phyloP scores from a whole-genome alignment of 2,888 invertebrate species.

The Pedicia rivosa region DNA sequence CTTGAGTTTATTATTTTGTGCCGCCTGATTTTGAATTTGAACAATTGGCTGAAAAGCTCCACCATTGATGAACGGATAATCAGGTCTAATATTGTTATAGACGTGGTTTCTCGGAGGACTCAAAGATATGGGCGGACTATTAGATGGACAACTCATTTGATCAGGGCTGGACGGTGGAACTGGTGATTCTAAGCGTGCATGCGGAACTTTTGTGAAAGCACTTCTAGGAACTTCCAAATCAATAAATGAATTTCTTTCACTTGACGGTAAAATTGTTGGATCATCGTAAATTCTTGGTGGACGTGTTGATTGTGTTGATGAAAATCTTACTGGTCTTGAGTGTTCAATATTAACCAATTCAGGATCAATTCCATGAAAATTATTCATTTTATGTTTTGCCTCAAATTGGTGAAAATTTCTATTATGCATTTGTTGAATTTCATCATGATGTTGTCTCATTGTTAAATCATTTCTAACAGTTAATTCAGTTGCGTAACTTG shows the following conservation, averaged over 20 bases:
- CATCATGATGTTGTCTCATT: too few relatives aligned
- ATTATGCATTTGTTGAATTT: constrained; percentile 26
- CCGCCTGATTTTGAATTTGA: too few relatives aligned
- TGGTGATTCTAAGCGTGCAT: constrained; percentile 25
- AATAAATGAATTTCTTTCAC: constrained; percentile 14
- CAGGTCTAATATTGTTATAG: constrained; percentile 27
- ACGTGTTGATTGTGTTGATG: constrained; percentile 19
- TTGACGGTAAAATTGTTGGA: constrained; percentile 21
- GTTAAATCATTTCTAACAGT: too few relatives aligned
- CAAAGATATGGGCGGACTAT: constrained; percentile 50
- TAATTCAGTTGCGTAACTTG: too few relatives aligned
- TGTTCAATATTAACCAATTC: too few relatives aligned
- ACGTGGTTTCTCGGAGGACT: constrained; percentile 35
- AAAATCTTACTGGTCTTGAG: neutral
- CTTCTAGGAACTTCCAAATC: constrained; percentile 41
- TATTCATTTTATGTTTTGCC: constrained; percentile 11
- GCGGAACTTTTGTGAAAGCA: constrained; percentile 68
- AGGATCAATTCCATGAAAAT: too few relatives aligned
- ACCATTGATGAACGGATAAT: constrained; percentile 24
- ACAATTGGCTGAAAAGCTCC: constrained; percentile 28
- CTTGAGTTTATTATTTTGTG: constrained; percentile 18
- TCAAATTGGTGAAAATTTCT: constrained; percentile 16
- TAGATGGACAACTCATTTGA: constrained; percentile 57
- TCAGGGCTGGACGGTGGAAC: constrained; percentile 58
- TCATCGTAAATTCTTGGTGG: constrained; percentile 26